Percentiles rank a stretch among this genome's conserved stretches.
Evolutionary conservation across 1,140 invertebrate species (phyloP).

Genomic region (Watersipora subatra): DNA sequence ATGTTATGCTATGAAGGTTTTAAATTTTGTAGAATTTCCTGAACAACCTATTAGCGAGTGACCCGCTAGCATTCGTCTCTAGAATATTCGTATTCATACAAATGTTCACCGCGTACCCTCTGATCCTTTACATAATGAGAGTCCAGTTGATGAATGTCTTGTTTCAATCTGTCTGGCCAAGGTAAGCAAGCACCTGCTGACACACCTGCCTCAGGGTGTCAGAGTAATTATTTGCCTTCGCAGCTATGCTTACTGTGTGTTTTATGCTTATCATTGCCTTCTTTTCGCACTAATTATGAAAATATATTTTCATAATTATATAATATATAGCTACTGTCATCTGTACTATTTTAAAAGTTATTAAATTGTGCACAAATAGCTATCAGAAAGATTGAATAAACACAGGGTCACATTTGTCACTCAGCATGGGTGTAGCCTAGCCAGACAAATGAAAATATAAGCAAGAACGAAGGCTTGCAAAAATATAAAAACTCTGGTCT

Average conservation of each 20-base stretch:
- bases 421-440: no score
- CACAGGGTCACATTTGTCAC: no score
- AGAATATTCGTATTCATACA: constrained; percentile 71
- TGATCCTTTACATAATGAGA: constrained; percentile 70
- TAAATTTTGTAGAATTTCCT: constrained; percentile 81
- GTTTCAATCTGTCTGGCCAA: constrained; percentile 43
- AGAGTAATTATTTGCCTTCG: no score
- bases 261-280: no score
- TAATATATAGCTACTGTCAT: not conserved
- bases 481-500: no score
- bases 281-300: no score
- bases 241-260: no score
- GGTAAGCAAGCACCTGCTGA: constrained; percentile 19
- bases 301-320: not conserved
- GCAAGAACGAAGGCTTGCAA: no score
- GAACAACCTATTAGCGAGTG: constrained; percentile 70
- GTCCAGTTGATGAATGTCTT: constrained; percentile 54
- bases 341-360: not conserved
- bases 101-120: constrained; percentile 72
- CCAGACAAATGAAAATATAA: no score
- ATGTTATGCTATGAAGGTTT: no score
- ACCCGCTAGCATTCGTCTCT: constrained; percentile 63
- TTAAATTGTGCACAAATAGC: not conserved
- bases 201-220: not conserved
- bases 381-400: no score